These are phyloP conservation scores for Pachypanchax playfairii DNA, from an alignment of 2,113 vertebrate species.

Conservation along the genomic window DNA sequence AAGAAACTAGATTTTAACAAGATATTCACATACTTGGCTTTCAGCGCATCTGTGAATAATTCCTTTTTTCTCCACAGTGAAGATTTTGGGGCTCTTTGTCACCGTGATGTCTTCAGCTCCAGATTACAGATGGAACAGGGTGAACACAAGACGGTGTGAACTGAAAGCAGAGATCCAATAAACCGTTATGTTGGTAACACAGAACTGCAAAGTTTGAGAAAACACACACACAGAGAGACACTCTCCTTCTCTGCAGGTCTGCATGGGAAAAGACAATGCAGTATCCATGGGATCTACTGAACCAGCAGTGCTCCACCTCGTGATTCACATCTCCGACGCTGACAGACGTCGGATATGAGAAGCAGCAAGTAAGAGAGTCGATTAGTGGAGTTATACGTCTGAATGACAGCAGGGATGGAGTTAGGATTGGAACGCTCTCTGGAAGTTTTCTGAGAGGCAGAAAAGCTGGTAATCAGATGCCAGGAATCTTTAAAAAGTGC, in stretches of 20 bases:
- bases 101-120: slow-evolving; percentile 19
- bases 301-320: slow-evolving; percentile 51
- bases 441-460: slow-evolving; percentile 58
- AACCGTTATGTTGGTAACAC: slow-evolving; percentile 11
- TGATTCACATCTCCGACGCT: slow-evolving; percentile 44
- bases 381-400: slow-evolving; percentile 57
- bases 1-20: too few species aligned
- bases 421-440: slow-evolving; percentile 30
- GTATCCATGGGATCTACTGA: slow-evolving; percentile 71
- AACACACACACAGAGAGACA: slow-evolving; percentile 16
- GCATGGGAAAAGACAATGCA: slow-evolving; percentile 27
- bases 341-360: slow-evolving; percentile 64
- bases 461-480: slow-evolving; percentile 43
- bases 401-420: slow-evolving; percentile 50
- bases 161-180: slow-evolving; percentile 31
- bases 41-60: slow-evolving; percentile 12
- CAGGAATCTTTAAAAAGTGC: slow-evolving; percentile 29
- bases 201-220: slow-evolving; percentile 21
- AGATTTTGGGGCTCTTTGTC: slow-evolving; percentile 38
- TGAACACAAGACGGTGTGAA: slow-evolving; percentile 18
- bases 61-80: slow-evolving; percentile 32
- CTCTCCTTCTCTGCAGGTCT: slow-evolving; percentile 17
- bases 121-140: slow-evolving; percentile 18
- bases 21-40: neutral
- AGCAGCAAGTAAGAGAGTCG: slow-evolving; percentile 62